Percentiles rank a stretch among this genome's conserved stretches.
phyloP scores from a whole-genome alignment of 1,140 invertebrate genomes.

The Cotesia chilonis region DNA sequence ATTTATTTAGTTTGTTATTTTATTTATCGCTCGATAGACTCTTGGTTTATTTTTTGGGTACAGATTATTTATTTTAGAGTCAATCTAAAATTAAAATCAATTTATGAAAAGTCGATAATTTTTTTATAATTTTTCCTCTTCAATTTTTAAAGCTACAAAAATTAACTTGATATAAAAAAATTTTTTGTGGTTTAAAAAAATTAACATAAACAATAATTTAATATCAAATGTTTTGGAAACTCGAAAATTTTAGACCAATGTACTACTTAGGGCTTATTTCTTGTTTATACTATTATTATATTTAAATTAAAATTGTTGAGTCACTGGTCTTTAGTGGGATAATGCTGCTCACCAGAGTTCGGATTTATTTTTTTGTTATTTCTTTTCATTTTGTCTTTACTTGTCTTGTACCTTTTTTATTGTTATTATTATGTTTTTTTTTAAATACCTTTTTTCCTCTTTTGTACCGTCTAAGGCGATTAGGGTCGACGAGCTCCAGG shows the following conservation, averaged over 20 bases:
- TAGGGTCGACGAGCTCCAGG: slow-evolving; percentile 59
- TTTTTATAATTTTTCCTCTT: no score
- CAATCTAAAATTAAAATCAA: slow-evolving; percentile 32
- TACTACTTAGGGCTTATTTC: no score
- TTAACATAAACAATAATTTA: no score
- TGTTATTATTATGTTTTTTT: no score
- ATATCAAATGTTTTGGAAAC: no score
- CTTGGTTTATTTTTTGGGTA: slow-evolving; percentile 1
- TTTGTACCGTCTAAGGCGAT: slow-evolving; percentile 51
- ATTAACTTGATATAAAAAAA: no score
- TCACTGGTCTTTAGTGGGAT: slow-evolving; percentile 19
- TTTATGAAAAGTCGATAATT: no score
- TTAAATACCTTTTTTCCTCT: slow-evolving; percentile 3
- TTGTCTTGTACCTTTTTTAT: no score
- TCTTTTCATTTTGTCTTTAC: slow-evolving; percentile 15
- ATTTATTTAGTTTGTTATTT: slow-evolving; percentile 17
- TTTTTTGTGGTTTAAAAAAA: no score
- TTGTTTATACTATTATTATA: no score
- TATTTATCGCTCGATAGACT: not conserved
- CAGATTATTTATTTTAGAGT: not conserved
- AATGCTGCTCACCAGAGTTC: not conserved
- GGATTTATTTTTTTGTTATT: not conserved
- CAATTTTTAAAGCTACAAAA: no score
- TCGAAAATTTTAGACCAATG: no score
- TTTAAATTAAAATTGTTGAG: slow-evolving; percentile 46